Percentiles rank a stretch among this genome's conserved stretches.
phyloP scores from a whole-genome alignment of 2,113 vertebrate genomes.

The Monopterus albus region DNA sequence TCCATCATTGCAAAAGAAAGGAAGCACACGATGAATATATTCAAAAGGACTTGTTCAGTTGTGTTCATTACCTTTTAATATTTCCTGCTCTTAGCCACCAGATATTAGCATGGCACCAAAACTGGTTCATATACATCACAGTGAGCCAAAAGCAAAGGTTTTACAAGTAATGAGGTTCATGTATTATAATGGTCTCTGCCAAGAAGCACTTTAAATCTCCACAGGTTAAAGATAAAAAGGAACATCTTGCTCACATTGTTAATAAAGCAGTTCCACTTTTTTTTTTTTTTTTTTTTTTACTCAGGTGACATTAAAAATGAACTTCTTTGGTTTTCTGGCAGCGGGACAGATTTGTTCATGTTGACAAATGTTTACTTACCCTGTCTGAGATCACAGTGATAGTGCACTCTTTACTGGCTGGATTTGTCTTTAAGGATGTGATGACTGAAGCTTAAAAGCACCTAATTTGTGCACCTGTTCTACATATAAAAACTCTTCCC shows the following conservation, averaged over 20 bases:
- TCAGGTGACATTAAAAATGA: constrained; percentile 9
- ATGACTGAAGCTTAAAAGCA: constrained; percentile 51
- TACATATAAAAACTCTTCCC: constrained; percentile 50
- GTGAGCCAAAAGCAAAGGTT: constrained; percentile 1
- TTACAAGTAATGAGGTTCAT: background rate
- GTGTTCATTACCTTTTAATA: constrained; percentile 62
- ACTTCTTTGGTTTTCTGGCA: constrained; percentile 30
- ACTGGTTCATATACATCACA: background rate
- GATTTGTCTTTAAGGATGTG: constrained; percentile 5
- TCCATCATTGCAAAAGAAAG: constrained; percentile 65
- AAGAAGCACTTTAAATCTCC: background rate
- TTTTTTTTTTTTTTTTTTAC: constrained; percentile 19
- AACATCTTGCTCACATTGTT: constrained; percentile 6
- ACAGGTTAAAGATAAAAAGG: constrained; percentile 20
- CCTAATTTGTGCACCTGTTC: constrained; percentile 49
- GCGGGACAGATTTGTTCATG: constrained; percentile 41
- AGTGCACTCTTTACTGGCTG: constrained; percentile 10
- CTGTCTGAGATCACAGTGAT: constrained; percentile 43
- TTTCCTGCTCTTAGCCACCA: constrained; percentile 35
- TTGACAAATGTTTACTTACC: constrained; percentile 56
- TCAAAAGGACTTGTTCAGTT: constrained; percentile 57
- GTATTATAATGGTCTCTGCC: background rate
- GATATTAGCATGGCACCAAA: constrained; percentile 8
- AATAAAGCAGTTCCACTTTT: constrained; percentile 19
- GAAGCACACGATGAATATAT: constrained; percentile 54